Conservation (phyloP, 2,797 vertebrate genomes). For the Sciurus carolinensis region DNA sequence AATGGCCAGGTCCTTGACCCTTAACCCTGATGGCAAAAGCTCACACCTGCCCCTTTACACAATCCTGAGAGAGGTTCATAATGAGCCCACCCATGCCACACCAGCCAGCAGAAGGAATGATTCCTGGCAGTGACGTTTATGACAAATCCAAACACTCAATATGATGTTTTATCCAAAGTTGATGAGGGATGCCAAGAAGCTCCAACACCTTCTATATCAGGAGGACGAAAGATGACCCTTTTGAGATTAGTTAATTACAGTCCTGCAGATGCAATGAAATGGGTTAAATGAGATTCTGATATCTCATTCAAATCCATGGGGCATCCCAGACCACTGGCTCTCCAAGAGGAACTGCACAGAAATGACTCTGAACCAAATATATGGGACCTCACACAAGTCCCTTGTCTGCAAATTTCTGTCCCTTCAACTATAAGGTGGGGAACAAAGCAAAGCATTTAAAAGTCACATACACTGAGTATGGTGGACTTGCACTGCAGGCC, state of each 20-base stretch:
- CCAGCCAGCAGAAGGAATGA: neutral
- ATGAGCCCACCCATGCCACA: neutral
- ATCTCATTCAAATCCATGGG: neutral
- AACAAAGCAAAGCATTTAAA: too few species aligned
- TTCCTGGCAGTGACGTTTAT: neutral
- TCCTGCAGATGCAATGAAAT: neutral
- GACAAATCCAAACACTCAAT: neutral
- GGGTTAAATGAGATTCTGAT: neutral
- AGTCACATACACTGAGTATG: neutral
- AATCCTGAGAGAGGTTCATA: neutral
- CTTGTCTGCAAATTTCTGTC: too few species aligned
- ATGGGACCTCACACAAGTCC: neutral
- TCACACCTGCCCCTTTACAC: neutral
- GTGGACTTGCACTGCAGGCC: neutral
- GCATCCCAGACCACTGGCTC: neutral
- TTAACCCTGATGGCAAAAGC: neutral
- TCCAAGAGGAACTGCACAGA: too few species aligned
- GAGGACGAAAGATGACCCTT: neutral
- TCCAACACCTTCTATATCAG: neutral
- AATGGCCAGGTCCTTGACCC: neutral
- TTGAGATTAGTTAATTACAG: neutral
- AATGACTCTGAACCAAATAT: neutral
- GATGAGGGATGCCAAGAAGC: neutral
- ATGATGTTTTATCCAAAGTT: neutral
- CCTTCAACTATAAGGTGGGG: neutral